Conservation (phyloP, 2,888 invertebrate species). For the Lucinisca nassula region DNA sequence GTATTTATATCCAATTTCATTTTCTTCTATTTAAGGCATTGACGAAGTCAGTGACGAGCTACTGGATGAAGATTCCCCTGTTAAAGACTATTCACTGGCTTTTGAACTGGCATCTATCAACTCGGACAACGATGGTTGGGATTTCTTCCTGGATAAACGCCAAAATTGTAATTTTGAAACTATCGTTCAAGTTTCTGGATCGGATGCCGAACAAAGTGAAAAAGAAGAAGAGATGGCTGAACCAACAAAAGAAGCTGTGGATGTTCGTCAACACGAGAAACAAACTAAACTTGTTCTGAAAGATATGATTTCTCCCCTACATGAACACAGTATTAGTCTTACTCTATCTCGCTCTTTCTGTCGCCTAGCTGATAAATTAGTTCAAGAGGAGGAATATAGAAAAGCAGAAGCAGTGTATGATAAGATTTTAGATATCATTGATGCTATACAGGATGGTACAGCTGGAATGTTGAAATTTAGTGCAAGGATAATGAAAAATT, state of each 20-base stretch:
- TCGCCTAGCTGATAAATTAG: constrained; percentile 79
- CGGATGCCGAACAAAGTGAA: constrained; percentile 40
- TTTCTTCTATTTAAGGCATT: constrained; percentile 39
- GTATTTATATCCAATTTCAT: too few relatives aligned
- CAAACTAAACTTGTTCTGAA: constrained; percentile 39
- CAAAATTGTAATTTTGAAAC: constrained; percentile 79
- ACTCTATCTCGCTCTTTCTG: constrained; percentile 81
- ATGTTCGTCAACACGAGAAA: constrained; percentile 50
- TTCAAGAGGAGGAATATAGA: constrained; percentile 78
- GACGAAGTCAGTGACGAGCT: constrained; percentile 73
- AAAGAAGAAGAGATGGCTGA: constrained; percentile 48
- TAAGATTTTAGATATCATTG: constrained; percentile 82
- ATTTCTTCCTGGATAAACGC: constrained; percentile 80
- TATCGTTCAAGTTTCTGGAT: constrained; percentile 75
- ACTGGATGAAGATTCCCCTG: constrained; percentile 69
- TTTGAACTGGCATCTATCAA: constrained; percentile 80
- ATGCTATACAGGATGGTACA: constrained; percentile 83
- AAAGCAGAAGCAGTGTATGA: constrained; percentile 83
- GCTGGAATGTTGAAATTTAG: constrained; percentile 81
- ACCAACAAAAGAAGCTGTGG: constrained; percentile 42
- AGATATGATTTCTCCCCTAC: constrained; percentile 80
- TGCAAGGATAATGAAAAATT: constrained; percentile 83
- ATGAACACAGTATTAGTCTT: constrained; percentile 80
- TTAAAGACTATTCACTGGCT: constrained; percentile 79
- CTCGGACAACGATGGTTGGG: constrained; percentile 81